phyloP scores from a whole-genome alignment of 2,113 vertebrate species.

The Archilochus colubris region DNA sequence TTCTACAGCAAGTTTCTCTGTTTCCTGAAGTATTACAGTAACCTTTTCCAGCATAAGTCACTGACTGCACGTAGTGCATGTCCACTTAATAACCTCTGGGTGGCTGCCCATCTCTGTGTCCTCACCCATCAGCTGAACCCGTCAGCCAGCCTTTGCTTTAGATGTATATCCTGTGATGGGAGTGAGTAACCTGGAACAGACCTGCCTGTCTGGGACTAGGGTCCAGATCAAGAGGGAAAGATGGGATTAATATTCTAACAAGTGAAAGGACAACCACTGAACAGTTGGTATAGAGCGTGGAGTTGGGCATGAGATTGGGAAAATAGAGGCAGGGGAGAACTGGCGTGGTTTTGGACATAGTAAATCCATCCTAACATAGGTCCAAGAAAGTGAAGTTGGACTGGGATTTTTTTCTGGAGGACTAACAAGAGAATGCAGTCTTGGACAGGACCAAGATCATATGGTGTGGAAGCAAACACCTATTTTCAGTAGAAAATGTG shows the following conservation, averaged over 20 bases:
- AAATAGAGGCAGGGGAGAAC: not conserved
- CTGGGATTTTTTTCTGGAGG: not conserved
- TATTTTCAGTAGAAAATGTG: conserved; percentile 43
- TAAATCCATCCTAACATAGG: not conserved
- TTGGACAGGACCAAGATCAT: not conserved
- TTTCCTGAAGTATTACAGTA: not conserved
- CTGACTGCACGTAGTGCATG: not conserved
- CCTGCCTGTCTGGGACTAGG: not conserved
- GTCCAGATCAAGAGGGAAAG: not conserved
- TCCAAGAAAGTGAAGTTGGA: not conserved
- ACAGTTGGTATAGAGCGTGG: not conserved
- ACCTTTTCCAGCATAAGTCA: not conserved
- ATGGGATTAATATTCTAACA: not conserved
- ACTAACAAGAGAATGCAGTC: not conserved
- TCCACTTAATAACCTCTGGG: not conserved
- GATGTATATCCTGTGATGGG: not conserved
- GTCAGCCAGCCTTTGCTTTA: not conserved
- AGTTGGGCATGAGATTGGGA: not conserved
- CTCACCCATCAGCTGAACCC: not conserved
- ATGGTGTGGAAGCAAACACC: not conserved
- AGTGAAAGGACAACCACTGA: not conserved
- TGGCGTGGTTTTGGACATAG: not conserved
- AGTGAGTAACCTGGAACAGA: accelerated
- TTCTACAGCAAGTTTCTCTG: not conserved
- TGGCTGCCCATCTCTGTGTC: not conserved